A percentile compares a stretch with the other conserved stretches of the same genome.
These are phyloP conservation scores for Elanus axillaris DNA, from an alignment of 2,113 vertebrate species.

Conservation along the genomic window DNA sequence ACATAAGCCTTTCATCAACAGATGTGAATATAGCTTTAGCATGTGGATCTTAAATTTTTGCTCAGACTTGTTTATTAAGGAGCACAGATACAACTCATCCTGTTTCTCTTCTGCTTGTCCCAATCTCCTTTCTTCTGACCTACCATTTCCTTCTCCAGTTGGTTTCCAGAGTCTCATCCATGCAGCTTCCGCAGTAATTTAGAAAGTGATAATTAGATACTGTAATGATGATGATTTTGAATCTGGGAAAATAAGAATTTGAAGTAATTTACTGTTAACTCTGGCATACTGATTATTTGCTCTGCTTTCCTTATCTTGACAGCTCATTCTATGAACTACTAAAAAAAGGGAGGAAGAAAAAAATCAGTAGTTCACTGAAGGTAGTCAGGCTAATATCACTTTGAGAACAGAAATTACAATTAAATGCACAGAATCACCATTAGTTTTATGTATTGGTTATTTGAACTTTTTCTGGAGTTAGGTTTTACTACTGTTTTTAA, in stretches of 20 bases:
- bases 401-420: background rate
- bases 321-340: background rate
- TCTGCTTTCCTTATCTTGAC: background rate
- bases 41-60: background rate
- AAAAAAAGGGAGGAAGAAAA: background rate
- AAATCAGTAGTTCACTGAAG: background rate
- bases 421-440: background rate
- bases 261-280: background rate
- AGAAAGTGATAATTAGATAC: background rate
- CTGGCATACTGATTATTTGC: background rate
- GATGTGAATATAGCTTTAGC: background rate
- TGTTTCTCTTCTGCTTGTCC: background rate
- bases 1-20: background rate
- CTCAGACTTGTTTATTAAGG: background rate
- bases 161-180: background rate
- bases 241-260: background rate
- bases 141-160: background rate
- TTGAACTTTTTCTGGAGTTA: background rate
- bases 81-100: background rate
- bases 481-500: background rate
- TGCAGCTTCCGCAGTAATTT: background rate
- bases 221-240: background rate
- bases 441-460: background rate
- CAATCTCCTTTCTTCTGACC: background rate
- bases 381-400: background rate